Evolutionary conservation across 2,888 invertebrate genomes (phyloP).

Genomic region (Marronus borbonicus): DNA sequence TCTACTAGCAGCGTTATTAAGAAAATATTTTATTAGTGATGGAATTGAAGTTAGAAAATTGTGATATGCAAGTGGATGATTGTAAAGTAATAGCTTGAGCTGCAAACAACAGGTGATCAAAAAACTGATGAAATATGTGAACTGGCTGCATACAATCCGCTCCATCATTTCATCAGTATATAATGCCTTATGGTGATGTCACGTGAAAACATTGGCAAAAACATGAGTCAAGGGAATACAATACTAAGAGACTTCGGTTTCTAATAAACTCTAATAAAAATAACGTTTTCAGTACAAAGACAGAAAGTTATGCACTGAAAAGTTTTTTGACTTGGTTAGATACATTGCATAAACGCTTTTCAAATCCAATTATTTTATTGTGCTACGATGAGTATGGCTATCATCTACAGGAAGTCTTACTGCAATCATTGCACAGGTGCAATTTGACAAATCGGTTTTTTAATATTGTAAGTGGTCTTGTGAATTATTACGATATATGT

Average conservation of each 20-base stretch:
- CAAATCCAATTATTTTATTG: conserved; percentile 15
- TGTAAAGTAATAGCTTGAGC: conserved; percentile 29
- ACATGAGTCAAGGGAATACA: conserved; percentile 17
- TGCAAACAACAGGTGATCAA: conserved; percentile 37
- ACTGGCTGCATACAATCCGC: conserved; percentile 14
- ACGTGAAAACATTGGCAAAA: conserved; percentile 1
- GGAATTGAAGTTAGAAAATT: not conserved
- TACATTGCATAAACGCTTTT: not conserved
- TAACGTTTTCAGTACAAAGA: conserved; percentile 23
- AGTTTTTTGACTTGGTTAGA: conserved; percentile 27
- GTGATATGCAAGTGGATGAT: not conserved
- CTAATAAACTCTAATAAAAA: not conserved
- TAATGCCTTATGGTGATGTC: conserved; percentile 33
- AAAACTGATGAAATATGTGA: conserved; percentile 31
- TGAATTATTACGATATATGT: conserved; percentile 18
- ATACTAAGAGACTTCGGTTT: conserved; percentile 6
- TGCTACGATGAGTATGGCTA: conserved; percentile 16
- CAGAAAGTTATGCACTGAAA: conserved; percentile 24
- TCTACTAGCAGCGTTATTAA: too few relatives aligned
- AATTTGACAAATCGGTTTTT: not conserved
- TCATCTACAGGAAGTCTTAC: not conserved
- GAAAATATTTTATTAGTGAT: not conserved
- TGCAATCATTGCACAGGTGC: conserved; percentile 10
- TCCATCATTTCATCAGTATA: conserved; percentile 2
- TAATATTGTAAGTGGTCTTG: not conserved